Evolutionary conservation across 92 coral and sea anemone genomes (phyloP), one percentile per base, ranked within the genome.

Genomic region (Zoanthus gigantus): DNA sequence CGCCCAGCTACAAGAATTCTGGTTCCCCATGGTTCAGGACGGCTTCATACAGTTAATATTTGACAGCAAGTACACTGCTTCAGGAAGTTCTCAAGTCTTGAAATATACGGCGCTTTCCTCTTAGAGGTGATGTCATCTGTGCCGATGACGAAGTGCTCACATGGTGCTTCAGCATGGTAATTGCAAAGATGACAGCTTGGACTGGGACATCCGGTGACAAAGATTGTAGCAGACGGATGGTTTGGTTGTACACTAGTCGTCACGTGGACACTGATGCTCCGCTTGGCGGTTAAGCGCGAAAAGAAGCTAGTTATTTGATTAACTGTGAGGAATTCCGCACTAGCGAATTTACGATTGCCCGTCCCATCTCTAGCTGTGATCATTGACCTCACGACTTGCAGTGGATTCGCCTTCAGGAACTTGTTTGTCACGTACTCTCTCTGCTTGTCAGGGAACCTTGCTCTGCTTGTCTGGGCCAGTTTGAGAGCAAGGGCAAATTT

Each of bases 141-240:
- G 69, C 77, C 86, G 57, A 92, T 86, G 12, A 79, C 81, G 57
- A 89, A 92, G 60, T 85, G 80, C 88, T 52, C 88, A 88, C 92
- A 89, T 23, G 85, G 88, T 89, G 34, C 79, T 78, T 67, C 86
- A 92, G 92, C 94, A 92, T 85, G 78, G 57, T 79, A 74, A 92
- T 73, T 46, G 90, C 78, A 86, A 92, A 89, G 87, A 66, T 31
- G 94, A 88, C 37, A 92, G 92, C 42, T 37, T 37, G 42, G 42
- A 37, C 0, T 89, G 47, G 87, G 83, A 79, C 73, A 71, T 83
- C 79, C 85, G 23, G 60, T 82, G 79, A 74, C 92, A 92, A 30
- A 92, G 77, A 68, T 79, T 78, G 68, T 75, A 79, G 71, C 85
- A 79, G 90, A 92, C 84, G 90, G 92, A 63, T 92, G 92, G 71